phyloP scores from a whole-genome alignment of 2,888 invertebrate genomes.

The Aleiodes testaceus region DNA sequence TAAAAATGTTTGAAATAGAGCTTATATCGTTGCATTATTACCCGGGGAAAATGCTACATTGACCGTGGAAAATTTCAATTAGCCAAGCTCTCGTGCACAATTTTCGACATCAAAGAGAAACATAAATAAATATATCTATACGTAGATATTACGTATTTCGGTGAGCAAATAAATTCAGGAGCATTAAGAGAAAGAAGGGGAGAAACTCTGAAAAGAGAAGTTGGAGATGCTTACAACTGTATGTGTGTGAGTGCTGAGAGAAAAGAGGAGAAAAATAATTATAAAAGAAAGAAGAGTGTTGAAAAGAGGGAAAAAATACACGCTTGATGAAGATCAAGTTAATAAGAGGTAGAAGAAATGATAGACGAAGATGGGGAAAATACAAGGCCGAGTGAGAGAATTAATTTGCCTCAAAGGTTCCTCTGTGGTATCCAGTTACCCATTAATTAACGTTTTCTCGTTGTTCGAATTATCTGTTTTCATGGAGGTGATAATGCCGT shows the following conservation, averaged over 20 bases:
- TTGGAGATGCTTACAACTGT: background rate
- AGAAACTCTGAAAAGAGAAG: background rate
- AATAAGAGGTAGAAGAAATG: constrained; percentile 11
- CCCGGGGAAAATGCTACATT: background rate
- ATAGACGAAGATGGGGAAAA: constrained; percentile 1
- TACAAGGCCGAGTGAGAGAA: constrained; percentile 13
- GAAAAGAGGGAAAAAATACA: background rate
- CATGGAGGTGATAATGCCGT: background rate
- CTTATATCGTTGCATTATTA: background rate
- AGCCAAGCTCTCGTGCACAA: background rate
- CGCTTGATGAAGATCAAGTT: background rate
- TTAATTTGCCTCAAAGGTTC: constrained; percentile 17
- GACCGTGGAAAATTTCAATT: constrained; percentile 18
- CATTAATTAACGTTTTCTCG: constrained; percentile 18
- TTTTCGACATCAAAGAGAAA: constrained; percentile 4
- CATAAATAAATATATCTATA: background rate
- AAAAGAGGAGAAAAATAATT: background rate
- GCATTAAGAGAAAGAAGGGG: constrained; percentile 3
- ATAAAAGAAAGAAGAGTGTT: background rate
- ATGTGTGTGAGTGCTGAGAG: background rate
- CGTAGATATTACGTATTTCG: no score
- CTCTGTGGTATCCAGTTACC: constrained; percentile 17
- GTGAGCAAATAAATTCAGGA: background rate
- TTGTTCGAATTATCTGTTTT: background rate
- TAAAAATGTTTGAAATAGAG: constrained; percentile 1